Conservation (phyloP, 2,797 vertebrate genomes). For the Taeniopygia guttata region DNA sequence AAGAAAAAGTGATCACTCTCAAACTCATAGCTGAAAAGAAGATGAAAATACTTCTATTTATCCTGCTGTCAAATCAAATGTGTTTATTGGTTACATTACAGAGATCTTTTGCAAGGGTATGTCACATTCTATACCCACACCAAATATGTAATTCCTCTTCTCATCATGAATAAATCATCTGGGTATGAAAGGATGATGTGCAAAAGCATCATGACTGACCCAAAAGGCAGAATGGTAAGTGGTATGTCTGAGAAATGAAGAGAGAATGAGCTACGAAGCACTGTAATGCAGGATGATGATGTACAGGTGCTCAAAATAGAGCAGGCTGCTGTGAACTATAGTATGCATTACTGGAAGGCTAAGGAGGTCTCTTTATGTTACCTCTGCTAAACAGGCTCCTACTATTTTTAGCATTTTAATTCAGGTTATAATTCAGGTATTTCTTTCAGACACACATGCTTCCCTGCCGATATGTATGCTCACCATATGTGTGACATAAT, state of each 20-base stretch:
- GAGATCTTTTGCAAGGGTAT: not conserved
- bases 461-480: not conserved
- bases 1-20: not conserved
- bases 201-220: not conserved
- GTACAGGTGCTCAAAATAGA: not conserved
- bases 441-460: not conserved
- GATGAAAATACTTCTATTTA: not conserved
- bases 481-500: not conserved
- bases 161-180: not conserved
- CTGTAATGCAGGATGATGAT: not conserved
- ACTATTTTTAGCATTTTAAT: slow-evolving; percentile 41
- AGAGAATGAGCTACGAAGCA: not conserved
- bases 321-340: not conserved
- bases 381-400: not conserved
- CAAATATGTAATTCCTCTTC: not conserved
- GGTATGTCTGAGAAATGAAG: not conserved
- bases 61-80: not conserved
- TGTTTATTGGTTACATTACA: not conserved
- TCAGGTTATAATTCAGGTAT: slow-evolving; percentile 45
- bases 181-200: not conserved
- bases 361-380: not conserved
- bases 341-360: not conserved
- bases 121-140: not conserved
- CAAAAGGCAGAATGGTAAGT: not conserved
- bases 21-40: not conserved